phyloP scores from a whole-genome alignment of 2,113 vertebrate species.

The Electrona antarctica region DNA sequence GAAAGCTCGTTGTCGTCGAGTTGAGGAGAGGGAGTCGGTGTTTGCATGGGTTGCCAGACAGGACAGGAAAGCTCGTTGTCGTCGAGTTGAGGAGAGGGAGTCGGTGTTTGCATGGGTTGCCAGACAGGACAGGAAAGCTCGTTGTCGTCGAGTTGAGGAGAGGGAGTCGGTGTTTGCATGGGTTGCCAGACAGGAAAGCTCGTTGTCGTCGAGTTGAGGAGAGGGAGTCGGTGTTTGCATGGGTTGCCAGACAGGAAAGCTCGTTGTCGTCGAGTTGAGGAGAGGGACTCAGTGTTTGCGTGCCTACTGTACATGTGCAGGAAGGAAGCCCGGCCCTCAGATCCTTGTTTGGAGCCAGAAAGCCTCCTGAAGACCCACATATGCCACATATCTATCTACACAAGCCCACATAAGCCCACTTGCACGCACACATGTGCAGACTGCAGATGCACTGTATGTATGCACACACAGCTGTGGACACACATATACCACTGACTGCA shows the following conservation, averaged over 20 bases:
- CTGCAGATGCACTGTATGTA: conserved; percentile 29
- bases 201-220: background rate
- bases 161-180: background rate
- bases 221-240: background rate
- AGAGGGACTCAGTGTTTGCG: background rate
- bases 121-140: conserved; percentile 10
- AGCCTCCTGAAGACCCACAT: background rate
- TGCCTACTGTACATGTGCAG: conserved; percentile 30
- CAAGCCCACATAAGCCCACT: conserved; percentile 12
- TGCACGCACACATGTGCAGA: background rate
- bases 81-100: background rate
- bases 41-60: conserved; percentile 17
- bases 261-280: background rate
- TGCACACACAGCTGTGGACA: background rate
- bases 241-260: conserved; percentile 21
- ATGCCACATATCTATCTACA: background rate
- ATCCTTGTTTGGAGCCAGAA: conserved; percentile 14
- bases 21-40: background rate
- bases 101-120: background rate
- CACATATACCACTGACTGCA: background rate
- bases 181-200: conserved; percentile 21
- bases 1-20: background rate
- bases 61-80: background rate
- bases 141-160: background rate
- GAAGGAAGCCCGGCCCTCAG: conserved; percentile 65